Evolutionary conservation across 30 jellyfish, hydroid and myxozoan genomes (phyloP).

Genomic region (Nemopilema nomurai): DNA sequence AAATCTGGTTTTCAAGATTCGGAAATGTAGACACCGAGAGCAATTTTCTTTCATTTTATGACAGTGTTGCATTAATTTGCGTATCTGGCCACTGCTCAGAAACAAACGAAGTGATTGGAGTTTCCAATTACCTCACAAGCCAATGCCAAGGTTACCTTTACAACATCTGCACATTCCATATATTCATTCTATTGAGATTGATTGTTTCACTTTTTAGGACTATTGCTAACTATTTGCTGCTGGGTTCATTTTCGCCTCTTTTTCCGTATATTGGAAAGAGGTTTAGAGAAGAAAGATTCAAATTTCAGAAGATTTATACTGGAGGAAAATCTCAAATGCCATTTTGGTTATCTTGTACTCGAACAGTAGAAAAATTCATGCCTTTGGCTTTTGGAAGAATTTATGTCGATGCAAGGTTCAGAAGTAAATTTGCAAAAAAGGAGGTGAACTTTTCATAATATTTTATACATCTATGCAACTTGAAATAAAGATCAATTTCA

Average conservation of each 20-base stretch:
- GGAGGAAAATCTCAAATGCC: conserved; percentile 29
- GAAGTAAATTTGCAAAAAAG: conserved; percentile 40
- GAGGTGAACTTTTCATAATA: conserved; percentile 13
- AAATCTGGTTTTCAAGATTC: no score
- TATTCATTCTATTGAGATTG: background rate
- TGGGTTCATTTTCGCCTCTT: conserved; percentile 16
- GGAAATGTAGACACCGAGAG: no score
- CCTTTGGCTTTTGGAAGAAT: conserved; percentile 61
- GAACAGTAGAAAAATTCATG: conserved; percentile 10
- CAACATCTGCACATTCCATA: background rate
- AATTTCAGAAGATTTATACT: conserved; percentile 11
- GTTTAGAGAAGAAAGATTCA: conserved; percentile 10
- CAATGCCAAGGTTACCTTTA: background rate
- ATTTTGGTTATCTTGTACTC: conserved; percentile 26
- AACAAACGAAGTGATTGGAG: no score
- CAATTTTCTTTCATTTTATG: background rate
- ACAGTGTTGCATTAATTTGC: no score
- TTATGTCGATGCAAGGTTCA: conserved; percentile 43
- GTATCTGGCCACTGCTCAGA: background rate
- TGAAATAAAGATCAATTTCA: no score
- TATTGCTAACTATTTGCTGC: conserved; percentile 55
- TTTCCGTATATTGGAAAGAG: conserved; percentile 25
- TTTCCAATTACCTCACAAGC: background rate
- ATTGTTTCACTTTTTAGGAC: conserved; percentile 7
- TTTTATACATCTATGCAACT: no score